Conservation (phyloP, 2,113 vertebrate genomes). For the Pituophis catenifer region DNA sequence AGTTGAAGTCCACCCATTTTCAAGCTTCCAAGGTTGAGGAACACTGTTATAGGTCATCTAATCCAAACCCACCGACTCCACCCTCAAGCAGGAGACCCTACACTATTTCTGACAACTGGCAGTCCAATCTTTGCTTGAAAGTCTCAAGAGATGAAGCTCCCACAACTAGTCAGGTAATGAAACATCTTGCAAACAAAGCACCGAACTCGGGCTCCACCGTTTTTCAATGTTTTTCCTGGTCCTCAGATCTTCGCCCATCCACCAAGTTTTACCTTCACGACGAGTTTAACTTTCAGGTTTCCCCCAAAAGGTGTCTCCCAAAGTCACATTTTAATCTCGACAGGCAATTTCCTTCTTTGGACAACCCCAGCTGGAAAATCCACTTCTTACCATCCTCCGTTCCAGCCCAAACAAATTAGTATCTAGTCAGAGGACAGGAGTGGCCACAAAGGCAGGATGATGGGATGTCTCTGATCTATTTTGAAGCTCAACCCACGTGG, state of each 20-base stretch:
- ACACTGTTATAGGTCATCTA: no score
- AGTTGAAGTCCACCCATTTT: no score
- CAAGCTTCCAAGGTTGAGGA: no score
- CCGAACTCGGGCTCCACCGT: not conserved
- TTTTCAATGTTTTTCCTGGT: not conserved
- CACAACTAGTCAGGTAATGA: not conserved
- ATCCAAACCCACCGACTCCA: no score
- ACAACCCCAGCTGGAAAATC: not conserved
- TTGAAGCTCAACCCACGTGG: not conserved
- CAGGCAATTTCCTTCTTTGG: not conserved
- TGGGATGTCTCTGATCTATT: not conserved
- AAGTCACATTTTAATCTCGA: not conserved
- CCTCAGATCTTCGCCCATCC: not conserved
- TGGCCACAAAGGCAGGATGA: not conserved
- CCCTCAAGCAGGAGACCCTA: no score
- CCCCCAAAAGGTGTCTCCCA: not conserved
- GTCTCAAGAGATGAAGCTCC: no score
- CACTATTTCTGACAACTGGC: no score
- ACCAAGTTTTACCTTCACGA: not conserved
- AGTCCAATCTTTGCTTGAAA: no score
- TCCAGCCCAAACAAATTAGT: not conserved
- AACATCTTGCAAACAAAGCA: not conserved
- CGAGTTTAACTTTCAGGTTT: not conserved
- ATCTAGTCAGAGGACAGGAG: not conserved
- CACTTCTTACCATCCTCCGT: not conserved